Base-by-base conservation (phyloP, 2,113 vertebrate genomes). In the Zosterops pallidus region DNA sequence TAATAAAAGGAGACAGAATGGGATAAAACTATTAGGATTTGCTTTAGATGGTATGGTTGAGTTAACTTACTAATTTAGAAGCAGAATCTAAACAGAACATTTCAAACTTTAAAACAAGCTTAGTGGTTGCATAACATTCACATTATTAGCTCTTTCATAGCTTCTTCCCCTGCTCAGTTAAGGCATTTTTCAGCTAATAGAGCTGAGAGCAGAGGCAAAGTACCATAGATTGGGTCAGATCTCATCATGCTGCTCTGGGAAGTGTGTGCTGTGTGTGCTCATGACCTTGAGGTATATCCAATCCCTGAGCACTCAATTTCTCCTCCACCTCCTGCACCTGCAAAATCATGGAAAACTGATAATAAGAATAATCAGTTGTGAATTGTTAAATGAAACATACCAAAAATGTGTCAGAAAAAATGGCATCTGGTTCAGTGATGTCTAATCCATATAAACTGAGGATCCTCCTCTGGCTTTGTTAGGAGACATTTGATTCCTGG, bases 71-170 rank as follows among this genome's bases (percentile, higher is more conserved):
- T 77, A 47, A 83, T 95, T 93, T 83, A 81, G 55, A 67, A 91
- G 53, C 62, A 91, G 42, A 74, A 56, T 93, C 64, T 67, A 83
- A 83, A 57, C 39, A 70, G 87, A 92, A 59, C 47, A 33, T 47
- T 83, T 94, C n/a, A 47, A 90, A 93, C 68, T 94, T 94, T 74
- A 70, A 74, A 90, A 77, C 82, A 92, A 88, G 87, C 93, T 81
- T 92, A 88, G 76, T 79, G 76, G 41, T 88, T 94, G 60, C 60
- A 71, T 92, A 95, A 90, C 62, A 23, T 83, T 95, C 7, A 46
- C 79, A 57, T 95, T 80, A 94, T 74, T 81, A 81, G 68, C 49
- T 83, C 55, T 85, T 83, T 29, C 68, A 78, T 75, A 67, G 79
- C 41, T 83, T 88, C 71, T 96, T 90, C 55, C 68, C 1, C 0